Evolutionary conservation across 2,888 invertebrate species (phyloP).

Genomic region (Omphaloscelis lunosa): DNA sequence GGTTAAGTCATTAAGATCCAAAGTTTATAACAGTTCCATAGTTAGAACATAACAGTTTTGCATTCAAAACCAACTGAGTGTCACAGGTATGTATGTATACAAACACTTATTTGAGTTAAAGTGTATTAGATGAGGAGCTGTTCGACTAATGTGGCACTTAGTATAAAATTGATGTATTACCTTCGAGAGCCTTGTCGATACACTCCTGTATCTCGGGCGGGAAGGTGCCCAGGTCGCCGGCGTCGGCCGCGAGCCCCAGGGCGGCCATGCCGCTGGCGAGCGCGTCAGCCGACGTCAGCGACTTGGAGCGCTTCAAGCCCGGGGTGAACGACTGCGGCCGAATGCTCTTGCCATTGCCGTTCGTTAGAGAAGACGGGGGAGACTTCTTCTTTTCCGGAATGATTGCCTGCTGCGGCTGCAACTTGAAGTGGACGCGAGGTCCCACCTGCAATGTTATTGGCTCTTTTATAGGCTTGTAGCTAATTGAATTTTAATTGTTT

Average conservation of each 20-base stretch:
- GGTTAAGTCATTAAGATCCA: no score
- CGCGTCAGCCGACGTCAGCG: constrained; percentile 94
- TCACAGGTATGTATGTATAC: no score
- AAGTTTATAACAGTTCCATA: no score
- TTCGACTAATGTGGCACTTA: no score
- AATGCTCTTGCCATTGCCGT: constrained; percentile 86
- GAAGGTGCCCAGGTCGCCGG: constrained; percentile 94
- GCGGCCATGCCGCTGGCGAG: constrained; percentile 92
- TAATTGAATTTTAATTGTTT: neutral
- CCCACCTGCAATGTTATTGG: constrained; percentile 69
- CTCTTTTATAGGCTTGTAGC: neutral
- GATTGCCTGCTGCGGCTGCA: constrained; percentile 85
- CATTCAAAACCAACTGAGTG: no score
- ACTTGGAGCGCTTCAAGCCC: constrained; percentile 95
- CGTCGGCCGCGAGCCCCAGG: constrained; percentile 93
- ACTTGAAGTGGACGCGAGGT: constrained; percentile 91
- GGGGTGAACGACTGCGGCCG: constrained; percentile 85
- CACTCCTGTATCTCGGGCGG: constrained; percentile 93
- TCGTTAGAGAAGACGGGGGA: constrained; percentile 84
- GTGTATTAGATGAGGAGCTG: no score
- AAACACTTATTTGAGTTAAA: no score
- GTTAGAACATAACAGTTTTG: no score
- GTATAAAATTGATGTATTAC: no score
- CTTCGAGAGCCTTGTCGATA: constrained; percentile 94
- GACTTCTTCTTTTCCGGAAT: constrained; percentile 88